phyloP scores from a whole-genome alignment of 92 coral and sea anemone species.

The Pocillopora grandis region DNA sequence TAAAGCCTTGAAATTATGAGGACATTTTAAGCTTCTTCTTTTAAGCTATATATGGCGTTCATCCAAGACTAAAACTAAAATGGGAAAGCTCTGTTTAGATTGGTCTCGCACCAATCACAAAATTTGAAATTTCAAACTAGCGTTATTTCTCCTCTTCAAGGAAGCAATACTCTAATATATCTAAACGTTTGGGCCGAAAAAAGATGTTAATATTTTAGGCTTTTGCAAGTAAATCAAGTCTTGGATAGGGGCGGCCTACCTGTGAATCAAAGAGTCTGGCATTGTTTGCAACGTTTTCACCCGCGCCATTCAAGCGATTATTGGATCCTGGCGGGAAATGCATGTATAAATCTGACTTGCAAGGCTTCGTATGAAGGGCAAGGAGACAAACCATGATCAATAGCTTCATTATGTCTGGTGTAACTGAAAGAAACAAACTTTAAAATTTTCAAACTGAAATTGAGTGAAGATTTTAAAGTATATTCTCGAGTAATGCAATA shows the following conservation, averaged over 20 bases:
- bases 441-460: no score
- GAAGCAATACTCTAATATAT: not conserved
- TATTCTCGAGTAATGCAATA: not conserved
- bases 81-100: not conserved
- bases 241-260: not conserved
- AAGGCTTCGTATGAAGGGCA: conserved; percentile 1
- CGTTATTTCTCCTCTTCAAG: not conserved
- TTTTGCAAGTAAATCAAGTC: not conserved
- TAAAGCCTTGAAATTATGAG: not conserved
- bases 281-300: conserved; percentile 13
- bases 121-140: not conserved
- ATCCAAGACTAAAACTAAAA: not conserved
- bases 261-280: no score
- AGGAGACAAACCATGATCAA: not conserved
- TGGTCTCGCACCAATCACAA: no score
- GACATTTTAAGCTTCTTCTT: not conserved
- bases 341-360: conserved; percentile 38
- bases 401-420: not conserved
- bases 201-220: no score
- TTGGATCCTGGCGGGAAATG: conserved; percentile 43
- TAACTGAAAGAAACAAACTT: not conserved
- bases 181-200: not conserved
- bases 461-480: not conserved
- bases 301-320: conserved; percentile 34
- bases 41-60: not conserved